Base-by-base conservation (phyloP, 2,113 vertebrate genomes). In the Neomonachus schauinslandi region DNA sequence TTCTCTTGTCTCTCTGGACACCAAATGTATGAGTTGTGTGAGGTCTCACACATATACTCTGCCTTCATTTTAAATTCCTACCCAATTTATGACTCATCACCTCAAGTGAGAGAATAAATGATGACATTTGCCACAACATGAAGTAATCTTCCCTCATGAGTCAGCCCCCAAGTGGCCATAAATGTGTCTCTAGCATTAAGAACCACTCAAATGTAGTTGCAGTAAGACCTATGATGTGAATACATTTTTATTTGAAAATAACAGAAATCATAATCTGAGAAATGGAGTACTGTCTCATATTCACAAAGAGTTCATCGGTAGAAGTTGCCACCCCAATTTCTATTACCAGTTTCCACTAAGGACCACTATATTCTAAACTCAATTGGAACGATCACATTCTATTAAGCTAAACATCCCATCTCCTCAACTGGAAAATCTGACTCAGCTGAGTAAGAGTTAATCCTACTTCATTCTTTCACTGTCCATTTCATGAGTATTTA, bases 111-210 rank as follows among this genome's bases (percentile, higher is more conserved):
- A 53, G 46, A 95, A 86, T 81, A 33, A 91, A 83, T 36, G 19
- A 92, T 91, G 72, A 74, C 42, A 65, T 94, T 42, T 95, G 65
- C 72, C 63, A 1, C 24, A 96, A 74, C 12, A 8, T 57, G 51
- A 80, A 94, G n/a, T 93, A 96, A 95, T 88, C 79, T 76, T 69
- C 87, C 69, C 92, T 92, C 67, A 21, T 87, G n/a, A 90, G 36
- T 97, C 49, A 79, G 72, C 26, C 91, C 39, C 26, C 26, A 88
- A 83, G 57, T 53, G 85, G 57, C n/a, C 71, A 67, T 82, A 85
- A 89, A 89, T 93, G 86, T 76, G 79, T 57, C 63, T 95, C 77
- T 85, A 36, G 33, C 91, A 88, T 95, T 94, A 95, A 91, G 42
- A 96, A 83, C 57, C 83, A 94, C 26, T 94, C 82, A 95, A 39